Percentiles rank a stretch among this genome's conserved stretches.
Evolutionary conservation across 2,797 vertebrate species (phyloP).

Genomic region (Pipistrellus pipistrellus): DNA sequence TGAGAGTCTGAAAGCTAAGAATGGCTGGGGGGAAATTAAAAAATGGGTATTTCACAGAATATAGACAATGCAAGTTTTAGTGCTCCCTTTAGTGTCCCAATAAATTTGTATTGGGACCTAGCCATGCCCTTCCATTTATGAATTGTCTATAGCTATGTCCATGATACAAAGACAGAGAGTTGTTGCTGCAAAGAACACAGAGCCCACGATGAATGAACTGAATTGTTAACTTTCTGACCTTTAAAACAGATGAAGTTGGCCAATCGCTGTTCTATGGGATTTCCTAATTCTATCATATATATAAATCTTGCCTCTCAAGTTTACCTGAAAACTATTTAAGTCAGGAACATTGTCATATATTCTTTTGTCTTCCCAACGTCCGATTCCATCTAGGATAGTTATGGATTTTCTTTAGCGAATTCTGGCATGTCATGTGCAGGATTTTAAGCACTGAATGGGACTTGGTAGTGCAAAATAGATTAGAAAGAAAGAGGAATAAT

Average conservation of each 20-base stretch:
- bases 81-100: not conserved
- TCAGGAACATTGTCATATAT: not conserved
- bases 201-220: not conserved
- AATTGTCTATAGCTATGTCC: not conserved
- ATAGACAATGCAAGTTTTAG: not conserved
- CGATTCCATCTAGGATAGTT: conserved; percentile 57
- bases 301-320: conserved; percentile 23
- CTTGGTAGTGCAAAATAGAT: conserved; percentile 26
- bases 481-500: not conserved
- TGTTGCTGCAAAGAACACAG: not conserved
- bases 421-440: conserved; percentile 46
- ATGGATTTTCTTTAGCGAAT: conserved; percentile 61
- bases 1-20: not conserved
- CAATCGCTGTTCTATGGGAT: not conserved
- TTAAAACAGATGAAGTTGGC: conserved; percentile 10
- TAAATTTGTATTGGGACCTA: conserved; percentile 37
- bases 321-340: conserved; percentile 47
- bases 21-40: not conserved
- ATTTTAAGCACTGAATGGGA: conserved; percentile 69
- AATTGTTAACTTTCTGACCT: conserved; percentile 41
- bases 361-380: conserved; percentile 55
- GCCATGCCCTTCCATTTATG: not conserved
- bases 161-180: not conserved
- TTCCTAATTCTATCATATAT: not conserved
- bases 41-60: not conserved